phyloP scores from a whole-genome alignment of 2,797 vertebrate genomes.

The Echeneis naucrates region DNA sequence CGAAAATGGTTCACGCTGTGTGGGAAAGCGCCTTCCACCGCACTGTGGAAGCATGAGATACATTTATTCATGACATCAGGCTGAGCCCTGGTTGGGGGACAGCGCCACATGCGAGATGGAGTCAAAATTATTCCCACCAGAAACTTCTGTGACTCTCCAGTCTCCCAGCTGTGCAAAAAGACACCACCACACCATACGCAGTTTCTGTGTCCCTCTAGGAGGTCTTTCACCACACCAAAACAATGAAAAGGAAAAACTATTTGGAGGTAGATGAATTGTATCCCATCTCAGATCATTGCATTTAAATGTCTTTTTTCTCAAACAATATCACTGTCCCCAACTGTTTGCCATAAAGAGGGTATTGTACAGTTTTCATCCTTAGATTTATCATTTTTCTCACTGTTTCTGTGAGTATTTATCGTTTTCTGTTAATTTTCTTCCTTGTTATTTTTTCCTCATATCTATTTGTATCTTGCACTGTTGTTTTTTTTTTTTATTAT shows the following conservation, averaged over 20 bases:
- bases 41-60: conserved; percentile 67
- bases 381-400: conserved; percentile 28
- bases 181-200: conserved; percentile 26
- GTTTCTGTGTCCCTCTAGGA: conserved; percentile 1
- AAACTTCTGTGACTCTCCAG: conserved; percentile 45
- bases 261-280: conserved; percentile 17
- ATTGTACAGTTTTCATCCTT: conserved; percentile 50
- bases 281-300: conserved; percentile 36
- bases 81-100: conserved; percentile 38
- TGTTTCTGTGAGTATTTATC: conserved; percentile 19
- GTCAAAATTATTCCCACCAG: conserved; percentile 49
- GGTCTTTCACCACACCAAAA: conserved; percentile 5
- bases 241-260: conserved; percentile 40
- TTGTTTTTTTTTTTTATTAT: too few relatives aligned
- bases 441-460: background rate
- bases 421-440: conserved; percentile 16
- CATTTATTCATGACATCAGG: conserved; percentile 83
- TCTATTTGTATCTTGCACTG: conserved; percentile 1
- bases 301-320: conserved; percentile 53
- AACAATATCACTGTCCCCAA: conserved; percentile 14
- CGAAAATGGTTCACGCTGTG: conserved; percentile 51
- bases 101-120: conserved; percentile 16
- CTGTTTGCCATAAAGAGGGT: conserved; percentile 58
- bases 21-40: conserved; percentile 47
- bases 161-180: conserved; percentile 37